These are phyloP conservation scores for Megastigmus dorsalis DNA, from an alignment of 2,888 invertebrate genomes.

Conservation along the genomic window DNA sequence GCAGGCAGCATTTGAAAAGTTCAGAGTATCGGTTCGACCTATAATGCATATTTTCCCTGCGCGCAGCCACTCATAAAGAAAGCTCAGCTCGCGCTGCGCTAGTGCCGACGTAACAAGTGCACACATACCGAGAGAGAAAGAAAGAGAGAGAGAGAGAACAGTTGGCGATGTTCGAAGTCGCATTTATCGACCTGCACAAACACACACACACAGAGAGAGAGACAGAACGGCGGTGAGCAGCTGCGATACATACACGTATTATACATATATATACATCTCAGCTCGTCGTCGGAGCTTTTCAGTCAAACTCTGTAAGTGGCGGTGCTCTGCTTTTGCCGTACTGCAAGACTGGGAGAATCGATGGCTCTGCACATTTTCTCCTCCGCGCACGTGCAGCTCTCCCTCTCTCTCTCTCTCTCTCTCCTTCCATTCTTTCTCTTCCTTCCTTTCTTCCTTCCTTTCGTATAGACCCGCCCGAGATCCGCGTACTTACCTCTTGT, in stretches of 20 bases:
- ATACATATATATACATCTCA: no score
- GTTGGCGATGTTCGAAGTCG: not conserved
- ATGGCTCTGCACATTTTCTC: no score
- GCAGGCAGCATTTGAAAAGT: no score
- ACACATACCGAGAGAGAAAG: no score
- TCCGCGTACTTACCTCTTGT: constrained; percentile 14
- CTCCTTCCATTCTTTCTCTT: not conserved
- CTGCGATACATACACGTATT: not conserved
- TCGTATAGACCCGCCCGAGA: not conserved
- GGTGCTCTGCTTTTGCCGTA: no score
- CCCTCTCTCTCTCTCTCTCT: no score
- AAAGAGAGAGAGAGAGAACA: no score
- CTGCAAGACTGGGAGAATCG: not conserved
- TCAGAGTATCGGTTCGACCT: not conserved
- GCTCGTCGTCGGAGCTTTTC: not conserved
- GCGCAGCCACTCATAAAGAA: no score
- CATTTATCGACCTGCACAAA: constrained; percentile 37
- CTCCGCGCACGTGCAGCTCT: no score
- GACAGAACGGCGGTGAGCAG: no score
- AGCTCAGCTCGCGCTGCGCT: not conserved
- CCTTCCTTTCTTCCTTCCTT: not conserved
- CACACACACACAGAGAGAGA: no score
- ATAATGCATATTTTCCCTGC: not conserved
- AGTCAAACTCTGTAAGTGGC: not conserved
- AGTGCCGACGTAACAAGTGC: no score